These are phyloP conservation scores for Drosophila pectinifera DNA, from an alignment of 1,140 invertebrate genomes.

Conservation along the genomic window DNA sequence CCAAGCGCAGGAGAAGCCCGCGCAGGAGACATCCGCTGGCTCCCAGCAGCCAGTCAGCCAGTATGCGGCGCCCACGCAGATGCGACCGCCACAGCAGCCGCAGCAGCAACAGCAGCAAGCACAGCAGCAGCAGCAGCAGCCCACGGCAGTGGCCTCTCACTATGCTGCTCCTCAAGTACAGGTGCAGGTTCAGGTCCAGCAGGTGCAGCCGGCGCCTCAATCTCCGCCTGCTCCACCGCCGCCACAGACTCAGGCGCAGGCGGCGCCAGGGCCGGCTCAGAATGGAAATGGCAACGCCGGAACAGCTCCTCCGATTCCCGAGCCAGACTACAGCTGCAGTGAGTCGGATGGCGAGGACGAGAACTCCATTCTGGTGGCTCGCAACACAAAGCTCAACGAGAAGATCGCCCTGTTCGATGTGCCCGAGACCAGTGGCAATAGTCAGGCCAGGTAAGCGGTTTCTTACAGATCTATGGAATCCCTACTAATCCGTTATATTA, in stretches of 20 bases:
- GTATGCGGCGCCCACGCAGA: slow-evolving; percentile 85
- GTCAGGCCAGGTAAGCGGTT: slow-evolving; percentile 87
- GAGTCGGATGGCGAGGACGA: slow-evolving; percentile 90
- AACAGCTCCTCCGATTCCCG: slow-evolving; percentile 91
- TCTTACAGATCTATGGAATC: fast-evolving
- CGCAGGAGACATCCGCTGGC: slow-evolving; percentile 61
- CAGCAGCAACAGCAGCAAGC: slow-evolving; percentile 90
- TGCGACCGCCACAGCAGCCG: slow-evolving; percentile 94
- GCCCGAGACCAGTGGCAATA: slow-evolving; percentile 88
- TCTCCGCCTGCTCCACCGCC: slow-evolving; percentile 56
- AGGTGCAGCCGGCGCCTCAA: slow-evolving; percentile 44
- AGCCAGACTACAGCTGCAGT: slow-evolving; percentile 94
- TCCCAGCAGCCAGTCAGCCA: slow-evolving; percentile 81
- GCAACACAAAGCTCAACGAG: slow-evolving; percentile 84
- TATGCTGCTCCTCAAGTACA: slow-evolving; percentile 73
- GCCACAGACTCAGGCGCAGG: slow-evolving; percentile 87
- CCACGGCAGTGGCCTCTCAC: slow-evolving; percentile 84
- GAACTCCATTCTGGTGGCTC: slow-evolving; percentile 83
- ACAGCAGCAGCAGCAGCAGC: slow-evolving; percentile 88
- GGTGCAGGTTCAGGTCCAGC: slow-evolving; percentile 36
- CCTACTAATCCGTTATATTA: not conserved
- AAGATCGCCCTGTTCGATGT: slow-evolving; percentile 81
- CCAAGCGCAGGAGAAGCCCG: slow-evolving; percentile 64
- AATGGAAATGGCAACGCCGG: slow-evolving; percentile 82
- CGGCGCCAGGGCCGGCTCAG: slow-evolving; percentile 89